Percentiles rank a stretch among this genome's conserved stretches.
phyloP scores from a whole-genome alignment of 2,888 invertebrate species.

The Drosophila mimica region DNA sequence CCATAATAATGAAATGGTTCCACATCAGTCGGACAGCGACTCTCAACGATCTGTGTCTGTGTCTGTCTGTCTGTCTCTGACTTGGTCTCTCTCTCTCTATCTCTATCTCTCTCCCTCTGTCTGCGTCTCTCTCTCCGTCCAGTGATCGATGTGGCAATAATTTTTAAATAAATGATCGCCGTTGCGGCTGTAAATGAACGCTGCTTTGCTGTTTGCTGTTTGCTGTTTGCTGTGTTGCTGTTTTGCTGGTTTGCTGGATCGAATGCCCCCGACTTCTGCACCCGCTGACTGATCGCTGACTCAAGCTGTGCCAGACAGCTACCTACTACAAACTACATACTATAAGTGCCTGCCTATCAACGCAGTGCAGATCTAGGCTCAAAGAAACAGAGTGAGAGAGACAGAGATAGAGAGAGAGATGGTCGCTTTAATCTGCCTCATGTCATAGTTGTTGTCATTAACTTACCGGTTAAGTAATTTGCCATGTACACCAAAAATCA shows the following conservation, averaged over 20 bases:
- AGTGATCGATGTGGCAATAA: slow-evolving; percentile 81
- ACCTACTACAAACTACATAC: slow-evolving; percentile 17
- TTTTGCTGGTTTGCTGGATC: slow-evolving; percentile 38
- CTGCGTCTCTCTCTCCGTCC: slow-evolving; percentile 46
- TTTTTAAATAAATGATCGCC: slow-evolving; percentile 80
- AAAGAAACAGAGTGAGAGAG: background rate
- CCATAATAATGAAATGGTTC: slow-evolving; percentile 75
- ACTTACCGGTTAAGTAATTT: slow-evolving; percentile 75
- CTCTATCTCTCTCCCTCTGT: background rate
- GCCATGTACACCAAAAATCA: slow-evolving; percentile 71
- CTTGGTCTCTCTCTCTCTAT: slow-evolving; percentile 3
- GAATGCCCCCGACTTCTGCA: slow-evolving; percentile 23
- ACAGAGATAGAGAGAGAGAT: background rate
- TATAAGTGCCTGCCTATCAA: slow-evolving; percentile 11
- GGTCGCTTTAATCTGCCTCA: slow-evolving; percentile 24
- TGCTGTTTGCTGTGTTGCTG: background rate
- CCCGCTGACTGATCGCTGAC: slow-evolving; percentile 24
- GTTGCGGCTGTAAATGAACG: slow-evolving; percentile 76
- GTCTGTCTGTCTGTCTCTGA: slow-evolving; percentile 25
- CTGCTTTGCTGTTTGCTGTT: background rate
- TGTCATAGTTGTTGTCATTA: slow-evolving; percentile 77
- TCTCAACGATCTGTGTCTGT: slow-evolving; percentile 20
- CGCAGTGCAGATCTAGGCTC: background rate
- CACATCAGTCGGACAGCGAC: slow-evolving; percentile 1
- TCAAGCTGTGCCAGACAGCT: slow-evolving; percentile 51